phyloP scores from a whole-genome alignment of 2,113 vertebrate genomes.

The Synchiropus splendidus region DNA sequence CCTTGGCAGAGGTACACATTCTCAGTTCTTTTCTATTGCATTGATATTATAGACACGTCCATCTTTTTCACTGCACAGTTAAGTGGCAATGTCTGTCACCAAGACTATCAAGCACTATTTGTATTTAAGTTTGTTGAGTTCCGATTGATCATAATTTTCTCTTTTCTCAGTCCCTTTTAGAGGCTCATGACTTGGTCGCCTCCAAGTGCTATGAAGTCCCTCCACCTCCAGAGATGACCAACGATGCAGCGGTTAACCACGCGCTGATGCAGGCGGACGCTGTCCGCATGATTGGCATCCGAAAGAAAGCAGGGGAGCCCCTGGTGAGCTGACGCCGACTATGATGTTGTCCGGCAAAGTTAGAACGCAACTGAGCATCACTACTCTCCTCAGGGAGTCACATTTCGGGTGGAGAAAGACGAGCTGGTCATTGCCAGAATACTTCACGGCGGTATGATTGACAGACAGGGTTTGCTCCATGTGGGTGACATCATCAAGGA shows the following conservation, averaged over 20 bases:
- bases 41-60: too few species aligned
- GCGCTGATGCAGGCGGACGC: constrained; percentile 89
- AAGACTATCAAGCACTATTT: too few species aligned
- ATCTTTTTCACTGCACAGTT: too few species aligned
- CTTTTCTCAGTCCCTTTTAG: constrained; percentile 79
- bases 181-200: constrained; percentile 95
- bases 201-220: constrained; percentile 91
- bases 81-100: too few species aligned
- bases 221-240: constrained; percentile 76
- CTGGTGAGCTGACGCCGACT: constrained; percentile 67
- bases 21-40: too few species aligned
- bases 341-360: neutral
- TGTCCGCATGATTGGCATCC: constrained; percentile 96
- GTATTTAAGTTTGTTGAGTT: too few species aligned
- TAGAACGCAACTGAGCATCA: neutral
- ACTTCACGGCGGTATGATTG: constrained; percentile 94
- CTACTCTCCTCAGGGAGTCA: constrained; percentile 77
- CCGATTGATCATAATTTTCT: too few species aligned
- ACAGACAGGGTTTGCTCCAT: constrained; percentile 91
- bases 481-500: constrained; percentile 97
- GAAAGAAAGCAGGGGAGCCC: constrained; percentile 92
- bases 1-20: too few species aligned
- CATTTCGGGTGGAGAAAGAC: constrained; percentile 89
- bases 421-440: constrained; percentile 93
- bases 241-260: constrained; percentile 68